Base-by-base conservation (phyloP, 1,140 invertebrate species). In the Brachionus plicatilis region DNA sequence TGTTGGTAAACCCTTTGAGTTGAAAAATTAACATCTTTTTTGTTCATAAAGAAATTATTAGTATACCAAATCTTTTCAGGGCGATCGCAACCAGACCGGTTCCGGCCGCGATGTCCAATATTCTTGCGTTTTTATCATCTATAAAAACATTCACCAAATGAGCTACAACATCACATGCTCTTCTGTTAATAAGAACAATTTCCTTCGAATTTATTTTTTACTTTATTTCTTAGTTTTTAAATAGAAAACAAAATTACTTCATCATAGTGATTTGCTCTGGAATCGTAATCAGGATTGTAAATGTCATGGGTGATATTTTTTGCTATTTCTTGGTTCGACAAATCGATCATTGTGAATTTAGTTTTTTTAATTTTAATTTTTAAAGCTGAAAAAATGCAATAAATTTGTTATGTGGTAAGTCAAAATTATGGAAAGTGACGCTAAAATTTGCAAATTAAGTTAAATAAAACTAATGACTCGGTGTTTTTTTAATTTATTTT, bases 361-460 rank as follows among this genome's bases (percentile, higher is more conserved):
- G 0, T 37, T 37, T 33, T 33, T 84, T 84, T 11, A 86, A 24
- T 85, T 68, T 86, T 86, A 33, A 85, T 86, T 50, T 85, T 85
- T n/a, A 84, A 53, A 50, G 5, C 11, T 50, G 14, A 53, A 53
- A 53, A 24, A 14, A 37, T 37, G 33, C 7, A 37, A 6, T 7
- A 1, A 29, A 29, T 29, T 37, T 37, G 1, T 37, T 37, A 37
- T 37, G 6, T 37, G 33, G 33, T 37, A 37, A 37, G 33, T 9
- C 9, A 8, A 27, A 20, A 24, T 60, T 8, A 20, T 20, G n/a
- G 17, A 8, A 60, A 20, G 9, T 8, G 53, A 60, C 53, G 53
- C 53, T 60, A 60, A 60, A 60, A 9, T 20, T 60, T 60, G 53
- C 53, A 27, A 27, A 9, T 20, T 60, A 20, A 20, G 5, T 60